These are phyloP conservation scores for Ataeniobius toweri DNA, from an alignment of 2,797 vertebrate genomes.

Conservation along the genomic window DNA sequence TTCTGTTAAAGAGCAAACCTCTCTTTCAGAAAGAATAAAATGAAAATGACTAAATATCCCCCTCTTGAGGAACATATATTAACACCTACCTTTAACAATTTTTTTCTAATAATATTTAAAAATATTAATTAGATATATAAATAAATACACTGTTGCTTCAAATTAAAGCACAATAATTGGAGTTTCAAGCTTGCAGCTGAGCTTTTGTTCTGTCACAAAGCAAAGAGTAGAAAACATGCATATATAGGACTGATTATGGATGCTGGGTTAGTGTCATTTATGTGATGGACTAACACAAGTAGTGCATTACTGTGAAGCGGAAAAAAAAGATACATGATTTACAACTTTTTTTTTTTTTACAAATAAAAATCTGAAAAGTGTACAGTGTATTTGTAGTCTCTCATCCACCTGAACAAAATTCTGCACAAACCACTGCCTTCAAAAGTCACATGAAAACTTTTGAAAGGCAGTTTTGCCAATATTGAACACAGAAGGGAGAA, in stretches of 20 bases:
- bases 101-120: not conserved
- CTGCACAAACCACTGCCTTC: not conserved
- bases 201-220: not conserved
- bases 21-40: not conserved
- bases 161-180: not conserved
- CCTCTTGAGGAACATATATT: constrained; percentile 45
- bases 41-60: constrained; percentile 37
- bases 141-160: not conserved
- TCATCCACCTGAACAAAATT: not conserved
- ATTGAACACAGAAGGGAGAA: not conserved
- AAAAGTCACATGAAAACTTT: not conserved
- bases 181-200: not conserved
- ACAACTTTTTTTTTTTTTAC: too few species aligned
- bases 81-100: not conserved
- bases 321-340: too few species aligned
- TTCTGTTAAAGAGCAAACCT: not conserved
- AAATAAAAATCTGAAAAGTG: not conserved
- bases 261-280: too few species aligned
- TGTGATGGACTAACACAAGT: too few species aligned
- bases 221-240: not conserved
- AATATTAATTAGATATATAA: not conserved
- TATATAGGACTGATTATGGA: not conserved
- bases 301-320: too few species aligned
- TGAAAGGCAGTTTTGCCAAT: not conserved
- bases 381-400: not conserved